phyloP scores from a whole-genome alignment of 2,888 invertebrate genomes.

The Seira sanloemensis region DNA sequence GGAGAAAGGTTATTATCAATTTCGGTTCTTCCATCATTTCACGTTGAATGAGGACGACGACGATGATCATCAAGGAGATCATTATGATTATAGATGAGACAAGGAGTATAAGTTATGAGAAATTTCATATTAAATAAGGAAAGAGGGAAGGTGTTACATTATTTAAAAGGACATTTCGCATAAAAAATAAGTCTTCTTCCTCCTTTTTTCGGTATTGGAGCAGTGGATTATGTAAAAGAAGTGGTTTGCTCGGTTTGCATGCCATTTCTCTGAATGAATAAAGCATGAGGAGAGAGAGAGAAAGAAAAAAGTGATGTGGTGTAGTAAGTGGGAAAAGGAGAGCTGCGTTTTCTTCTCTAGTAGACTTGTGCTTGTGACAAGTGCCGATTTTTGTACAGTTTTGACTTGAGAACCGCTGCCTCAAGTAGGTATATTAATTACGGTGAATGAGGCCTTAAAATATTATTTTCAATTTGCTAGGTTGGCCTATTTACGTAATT shows the following conservation, averaged over 20 bases:
- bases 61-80: not conserved
- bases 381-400: too few relatives aligned
- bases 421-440: too few relatives aligned
- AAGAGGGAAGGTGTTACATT: not conserved
- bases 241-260: slow-evolving; percentile 36
- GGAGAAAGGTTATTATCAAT: not conserved
- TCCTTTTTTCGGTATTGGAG: not conserved
- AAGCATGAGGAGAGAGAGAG: slow-evolving; percentile 40
- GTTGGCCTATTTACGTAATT: too few relatives aligned
- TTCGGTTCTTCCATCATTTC: not conserved
- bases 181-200: not conserved
- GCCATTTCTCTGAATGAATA: slow-evolving; percentile 49
- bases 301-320: not conserved
- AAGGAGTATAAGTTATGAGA: not conserved
- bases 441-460: too few relatives aligned
- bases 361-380: too few relatives aligned
- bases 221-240: slow-evolving; percentile 54
- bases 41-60: not conserved
- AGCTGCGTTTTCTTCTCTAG: not conserved
- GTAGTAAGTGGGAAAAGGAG: not conserved
- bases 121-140: slow-evolving; percentile 7
- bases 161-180: not conserved
- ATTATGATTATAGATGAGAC: not conserved
- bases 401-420: too few relatives aligned
- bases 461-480: too few relatives aligned